A percentile compares a stretch with the other conserved stretches of the same genome.
Conservation (phyloP, 2,797 vertebrate genomes). For the Mormyrus proboscirostris region DNA sequence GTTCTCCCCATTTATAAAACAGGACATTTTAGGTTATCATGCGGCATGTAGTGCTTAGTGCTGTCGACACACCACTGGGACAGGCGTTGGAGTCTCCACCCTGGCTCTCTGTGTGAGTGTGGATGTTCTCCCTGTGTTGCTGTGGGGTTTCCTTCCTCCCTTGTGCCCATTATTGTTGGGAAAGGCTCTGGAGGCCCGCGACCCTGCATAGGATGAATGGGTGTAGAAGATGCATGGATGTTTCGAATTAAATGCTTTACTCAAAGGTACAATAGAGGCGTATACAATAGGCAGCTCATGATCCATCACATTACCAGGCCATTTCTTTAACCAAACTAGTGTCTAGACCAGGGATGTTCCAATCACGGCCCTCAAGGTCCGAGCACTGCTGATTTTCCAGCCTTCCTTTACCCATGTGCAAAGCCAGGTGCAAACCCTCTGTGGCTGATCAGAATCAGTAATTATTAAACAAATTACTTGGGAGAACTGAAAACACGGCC, state of each 20-base stretch:
- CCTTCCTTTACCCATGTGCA: background rate
- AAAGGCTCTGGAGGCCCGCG: background rate
- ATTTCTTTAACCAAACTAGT: background rate
- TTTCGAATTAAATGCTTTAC: background rate
- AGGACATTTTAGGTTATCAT: background rate
- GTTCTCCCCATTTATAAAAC: background rate
- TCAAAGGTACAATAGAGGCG: background rate
- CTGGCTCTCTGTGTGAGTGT: background rate
- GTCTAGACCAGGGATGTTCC: background rate
- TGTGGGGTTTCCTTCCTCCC: background rate
- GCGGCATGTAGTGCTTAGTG: background rate
- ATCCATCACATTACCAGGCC: background rate
- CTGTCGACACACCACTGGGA: background rate
- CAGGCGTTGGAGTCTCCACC: background rate
- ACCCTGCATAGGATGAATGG: background rate
- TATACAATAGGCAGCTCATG: background rate
- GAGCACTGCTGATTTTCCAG: background rate
- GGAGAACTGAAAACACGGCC: background rate
- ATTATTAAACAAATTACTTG: background rate
- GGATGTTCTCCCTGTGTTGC: background rate
- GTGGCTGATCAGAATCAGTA: background rate
- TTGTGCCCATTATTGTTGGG: background rate
- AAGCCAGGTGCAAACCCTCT: background rate
- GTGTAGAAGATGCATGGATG: background rate
- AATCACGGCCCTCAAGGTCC: background rate